A percentile compares a stretch with the other conserved stretches of the same genome.
phyloP scores from a whole-genome alignment of 2,888 invertebrate species.

The Abscondita cerata region DNA sequence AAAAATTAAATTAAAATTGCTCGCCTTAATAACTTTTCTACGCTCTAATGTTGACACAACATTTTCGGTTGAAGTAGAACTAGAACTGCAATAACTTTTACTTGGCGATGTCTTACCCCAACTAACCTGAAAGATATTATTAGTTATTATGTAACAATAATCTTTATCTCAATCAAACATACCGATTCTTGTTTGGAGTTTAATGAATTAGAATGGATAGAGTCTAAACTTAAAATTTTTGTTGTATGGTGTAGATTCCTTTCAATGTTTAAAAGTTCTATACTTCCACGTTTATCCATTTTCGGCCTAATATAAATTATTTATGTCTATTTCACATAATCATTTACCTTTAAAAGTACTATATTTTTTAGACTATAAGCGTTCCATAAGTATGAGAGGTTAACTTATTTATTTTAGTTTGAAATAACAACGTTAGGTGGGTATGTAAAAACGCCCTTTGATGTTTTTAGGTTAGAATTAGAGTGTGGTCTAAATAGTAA shows the following conservation, averaged over 20 bases:
- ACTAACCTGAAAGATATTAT: slow-evolving; percentile 58
- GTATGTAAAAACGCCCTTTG: too few species aligned
- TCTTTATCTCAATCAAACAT: too few species aligned
- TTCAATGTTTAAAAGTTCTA: slow-evolving; percentile 71
- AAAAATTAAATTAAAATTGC: too few species aligned
- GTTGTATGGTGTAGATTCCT: slow-evolving; percentile 69
- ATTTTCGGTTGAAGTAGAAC: slow-evolving; percentile 70
- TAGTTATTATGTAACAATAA: too few species aligned
- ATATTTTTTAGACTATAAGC: too few species aligned
- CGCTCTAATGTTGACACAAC: slow-evolving; percentile 66
- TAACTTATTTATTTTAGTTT: too few species aligned
- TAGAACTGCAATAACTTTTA: slow-evolving; percentile 69
- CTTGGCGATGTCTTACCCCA: slow-evolving; percentile 69
- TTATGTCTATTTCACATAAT: too few species aligned
- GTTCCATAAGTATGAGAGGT: too few species aligned
- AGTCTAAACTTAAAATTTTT: slow-evolving; percentile 84
- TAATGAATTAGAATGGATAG: slow-evolving; percentile 81
- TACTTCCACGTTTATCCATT: slow-evolving; percentile 73
- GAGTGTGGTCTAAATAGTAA: too few species aligned
- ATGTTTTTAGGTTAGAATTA: too few species aligned
- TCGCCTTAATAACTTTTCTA: slow-evolving; percentile 51
- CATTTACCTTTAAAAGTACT: too few species aligned
- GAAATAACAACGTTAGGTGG: too few species aligned
- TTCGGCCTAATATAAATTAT: slow-evolving; percentile 57
- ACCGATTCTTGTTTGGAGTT: slow-evolving; percentile 86